Evolutionary conservation across 37 sponge, comb jelly and placozoan genomes (phyloP), one percentile per base, ranked within the genome.

Genomic region (Halisarca cf. caerulea): DNA sequence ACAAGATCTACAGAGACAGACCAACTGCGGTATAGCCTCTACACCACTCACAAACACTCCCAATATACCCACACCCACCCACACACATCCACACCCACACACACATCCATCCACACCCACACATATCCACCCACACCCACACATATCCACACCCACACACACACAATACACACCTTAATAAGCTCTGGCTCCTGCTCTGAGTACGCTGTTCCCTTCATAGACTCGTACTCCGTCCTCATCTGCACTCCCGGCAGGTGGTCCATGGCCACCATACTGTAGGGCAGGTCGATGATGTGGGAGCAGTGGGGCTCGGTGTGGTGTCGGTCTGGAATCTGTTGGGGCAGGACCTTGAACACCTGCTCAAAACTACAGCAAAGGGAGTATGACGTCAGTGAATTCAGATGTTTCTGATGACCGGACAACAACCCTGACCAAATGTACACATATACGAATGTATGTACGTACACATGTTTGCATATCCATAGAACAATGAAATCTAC

Each of bases 221-320:
- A 27, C 35, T 60, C 66, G 45, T 82, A 82, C n/a, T 41, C 38
- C 51, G 66, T 58, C 51, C 88, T 43, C 30, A 70, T 66, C 83
- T 72, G 83, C 15, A 96, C 81, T 32, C 93, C 91, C 30, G 61
- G 58, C 66, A 96, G 89, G 78, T 96, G 96, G 80, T 96, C 96
- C 88, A 96, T 77, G 35, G 96, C 87, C 14, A 87, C 34, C 89
- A 90, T 85, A 74, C 89, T 90, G 85, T 47, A 82, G 2, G 96
- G 93, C 32, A 92, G 82, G 25, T 89, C 93, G 0, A 88, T 79
- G 33, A 89, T 90, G 62, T 92, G 83, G 8, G 80, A 75, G 47
- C 92, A 92, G 78, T 61, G 43, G 23, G 92, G 92, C 25, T 47
- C 35, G 18, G 25, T 74, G 42, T 43, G 42, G 23, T 37, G 18